Base-by-base conservation (phyloP, 2,888 invertebrate genomes). In the Syritta pipiens region DNA sequence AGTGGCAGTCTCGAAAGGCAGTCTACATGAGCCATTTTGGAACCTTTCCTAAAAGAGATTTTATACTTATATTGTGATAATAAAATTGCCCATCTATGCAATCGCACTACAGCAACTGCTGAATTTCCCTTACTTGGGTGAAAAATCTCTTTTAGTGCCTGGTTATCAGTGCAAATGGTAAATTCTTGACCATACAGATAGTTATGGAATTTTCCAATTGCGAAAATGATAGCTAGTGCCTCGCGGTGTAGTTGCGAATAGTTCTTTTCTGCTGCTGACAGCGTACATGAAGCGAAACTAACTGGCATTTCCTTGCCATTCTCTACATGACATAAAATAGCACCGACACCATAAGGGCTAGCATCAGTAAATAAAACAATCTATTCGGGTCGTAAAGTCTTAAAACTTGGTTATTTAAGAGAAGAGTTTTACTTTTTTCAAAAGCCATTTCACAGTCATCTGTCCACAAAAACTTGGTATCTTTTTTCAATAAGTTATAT, bases 181-280 rank as follows among this genome's bases (percentile, higher is more conserved):
- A 53, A 53, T 37, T 53, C 7, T 0, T 53, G 81, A 32, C 28
- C 89, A 81, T 83, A 87, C 2, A 89, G 40, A 76, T 86, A 89
- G 20, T 86, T 83, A 55, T 87, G 85, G 82, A 88, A 89, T 81
- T 86, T 85, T 17, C 84, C 83, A 0, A 88, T 83, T 1, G 86
- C 88, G 65, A 84, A 89, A 17, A 88, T 81, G 1, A 88, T 82
- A 5, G 85, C 85, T 4, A 87, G 77, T 6, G 85, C 86, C 81
- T 85, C 84, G 5, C 82, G 68, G 35, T 85, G 83, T 4, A 83
- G 49, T 30, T 85, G 84, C n/a, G n/a, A n/a, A n/a, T 86, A 84
- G 28, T 82, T 82, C 26, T 14, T 44, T 35, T 79, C 65, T 1
- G 71, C 49, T 6, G 65, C 22, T n/a, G 60, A 55, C 7, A 82